Conservation (phyloP, 2,113 vertebrate species). For the Microtus montanus region DNA sequence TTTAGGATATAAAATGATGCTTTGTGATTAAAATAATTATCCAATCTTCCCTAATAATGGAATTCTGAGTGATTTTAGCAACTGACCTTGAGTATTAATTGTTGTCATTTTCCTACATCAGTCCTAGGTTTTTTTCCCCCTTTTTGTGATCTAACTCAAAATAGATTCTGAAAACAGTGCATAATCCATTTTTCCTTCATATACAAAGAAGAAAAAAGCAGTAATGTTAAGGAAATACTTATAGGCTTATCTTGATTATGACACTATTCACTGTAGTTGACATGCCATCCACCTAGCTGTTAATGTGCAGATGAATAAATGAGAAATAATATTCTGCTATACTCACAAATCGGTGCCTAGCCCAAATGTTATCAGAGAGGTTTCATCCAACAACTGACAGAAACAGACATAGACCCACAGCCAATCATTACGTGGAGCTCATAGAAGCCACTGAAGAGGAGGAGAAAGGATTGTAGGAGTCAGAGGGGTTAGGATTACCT, state of each 20-base stretch:
- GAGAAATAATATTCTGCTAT: too few relatives aligned
- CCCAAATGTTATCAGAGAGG: too few relatives aligned
- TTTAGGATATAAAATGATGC: too few relatives aligned
- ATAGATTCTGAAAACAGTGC: not conserved
- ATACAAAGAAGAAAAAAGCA: not conserved
- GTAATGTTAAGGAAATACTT: not conserved
- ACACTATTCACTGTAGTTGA: not conserved
- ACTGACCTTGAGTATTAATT: not conserved
- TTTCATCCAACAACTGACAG: too few relatives aligned
- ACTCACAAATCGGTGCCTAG: too few relatives aligned
- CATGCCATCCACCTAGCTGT: not conserved
- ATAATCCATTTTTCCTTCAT: not conserved
- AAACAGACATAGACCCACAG: too few relatives aligned
- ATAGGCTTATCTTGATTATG: not conserved
- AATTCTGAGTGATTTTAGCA: not conserved
- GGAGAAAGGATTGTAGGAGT: too few relatives aligned
- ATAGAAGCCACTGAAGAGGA: too few relatives aligned
- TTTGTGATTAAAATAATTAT: not conserved
- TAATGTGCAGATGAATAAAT: too few relatives aligned
- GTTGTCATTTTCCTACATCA: not conserved
- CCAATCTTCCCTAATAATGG: not conserved
- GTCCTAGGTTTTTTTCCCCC: not conserved
- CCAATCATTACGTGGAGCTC: too few relatives aligned
- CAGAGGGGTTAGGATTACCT: too few relatives aligned
- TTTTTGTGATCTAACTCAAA: not conserved